Base-by-base conservation (phyloP, 2,888 invertebrate species). In the Alitta virens region DNA sequence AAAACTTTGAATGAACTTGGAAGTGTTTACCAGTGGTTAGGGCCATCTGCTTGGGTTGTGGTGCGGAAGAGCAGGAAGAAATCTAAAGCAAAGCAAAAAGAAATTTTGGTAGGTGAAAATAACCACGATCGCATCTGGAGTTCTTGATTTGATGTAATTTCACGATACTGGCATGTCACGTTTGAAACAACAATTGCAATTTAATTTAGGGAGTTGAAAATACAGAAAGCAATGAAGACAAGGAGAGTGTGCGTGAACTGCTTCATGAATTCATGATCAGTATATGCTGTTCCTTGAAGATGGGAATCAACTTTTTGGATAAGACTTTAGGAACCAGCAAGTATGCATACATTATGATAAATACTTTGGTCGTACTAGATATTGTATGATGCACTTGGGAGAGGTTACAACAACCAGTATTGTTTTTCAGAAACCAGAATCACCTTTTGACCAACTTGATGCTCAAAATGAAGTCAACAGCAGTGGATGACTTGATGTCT, bases 251-350 rank as follows among this genome's bases (percentile, higher is more conserved):
- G 16, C 68, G 72, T 25, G 71, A 72, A 26, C 63, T 69, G 33
- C 83, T 88, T 0, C 89, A 91, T 71, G 85, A 88, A 27, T 88
- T 93, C 66, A 83, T 93, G n/a, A 67, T 88, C n/a, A 84, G 87
- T 54, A 79, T 94, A 1, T 87, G 91, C 66, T 90, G 91, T 1
- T 91, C 90, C 0, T 86, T 88, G 69, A 90, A 88, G 77, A 79
- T 87, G 74, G 93, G 93, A 7, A 86, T 94, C 14, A 87, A 89
- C 70, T 93, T 92, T 75, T 85, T 86, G 68, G 90, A 91, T 72
- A 86, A 85, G 69, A 83, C 85, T 2, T 78, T 88, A 27, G 90
- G 89, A 2, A 68, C 72, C 65, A 71, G 80, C 68, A 78, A 77
- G 70, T 87, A 85, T 63, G 71, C 7, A 24, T 9, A 23, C 23